Evolutionary conservation across 2,797 vertebrate species (phyloP), one percentile per base, ranked within the genome.

Genomic region (Acipenser oxyrinchus): DNA sequence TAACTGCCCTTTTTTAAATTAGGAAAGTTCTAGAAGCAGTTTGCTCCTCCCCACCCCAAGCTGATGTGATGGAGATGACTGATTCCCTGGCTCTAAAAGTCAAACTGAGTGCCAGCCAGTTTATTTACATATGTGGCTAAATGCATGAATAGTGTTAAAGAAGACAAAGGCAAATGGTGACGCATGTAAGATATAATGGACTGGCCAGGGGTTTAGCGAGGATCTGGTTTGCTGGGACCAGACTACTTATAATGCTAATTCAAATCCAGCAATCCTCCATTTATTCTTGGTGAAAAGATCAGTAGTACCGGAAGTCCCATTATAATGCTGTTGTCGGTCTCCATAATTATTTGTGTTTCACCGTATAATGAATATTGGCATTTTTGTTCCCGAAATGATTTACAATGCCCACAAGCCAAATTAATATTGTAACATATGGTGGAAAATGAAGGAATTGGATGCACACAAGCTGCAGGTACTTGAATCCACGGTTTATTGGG

Each of bases 121-220:
- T 85, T 76, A 73, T 82, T 89, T 86, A 86, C 86, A 83, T 90
- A 87, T 86, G 84, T 85, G 82, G 84, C 84, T 90, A 88, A 90
- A 90, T 83, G 83, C 87, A 90, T 90, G 89, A 91, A 90, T 89
- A 86, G 80, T 82, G 85, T 80, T 90, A 88, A 88, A 89, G 85
- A 78, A 86, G 82, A 83, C 84, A 88, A 86, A 88, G 84, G 81
- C 84, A 80, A 76, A 74, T 77, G 74, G 76, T 90, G 89, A 92
- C 83, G 85, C 84, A 91, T 76, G 81, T 69, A 73, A 82, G 83
- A 85, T 89, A 88, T 92, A 85, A 92, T 79, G 80, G 85, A 84
- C 81, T 73, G 70, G 82, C 82, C 85, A 81, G 84, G 74, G 84
- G 81, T 88, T 92, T 88, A 87, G 77, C 77, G 82, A 84, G 76